Evolutionary conservation across 2,113 vertebrate genomes (phyloP), one percentile per base, ranked within the genome.

Genomic region (Mustelus asterias): DNA sequence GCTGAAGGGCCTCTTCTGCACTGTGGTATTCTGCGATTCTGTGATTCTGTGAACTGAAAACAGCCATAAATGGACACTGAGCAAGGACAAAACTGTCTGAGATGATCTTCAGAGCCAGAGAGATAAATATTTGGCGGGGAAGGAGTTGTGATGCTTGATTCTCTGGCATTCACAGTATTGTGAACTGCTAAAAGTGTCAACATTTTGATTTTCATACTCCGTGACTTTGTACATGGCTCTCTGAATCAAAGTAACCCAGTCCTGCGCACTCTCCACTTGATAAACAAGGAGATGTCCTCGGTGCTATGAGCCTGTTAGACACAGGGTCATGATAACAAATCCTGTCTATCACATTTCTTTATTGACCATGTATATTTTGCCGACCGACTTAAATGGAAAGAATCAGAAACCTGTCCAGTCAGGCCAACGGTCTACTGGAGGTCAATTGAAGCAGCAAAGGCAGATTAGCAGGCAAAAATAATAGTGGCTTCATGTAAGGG

Each of bases 401-500:
- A 20, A 94, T 94, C 90, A 41, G 26, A 41, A 70, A 20, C 44
- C 93, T 29, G 24, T 95, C 20, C 22, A 48, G 41, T 95, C 69
- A 54, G 41, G 10, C 54, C 69, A 41, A 54, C 29, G 33, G 67
- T 54, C 13, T 72, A 10, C 26, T 48, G 13, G 94, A 60, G 65
- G 69, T 69, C 93, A 94, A 70, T 10, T 48, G 67, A 94, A 94
- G 76, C 44, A 44, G 24, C 26, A 76, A 95, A 76, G 41, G 26
- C 26, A 95, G 54, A 11, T 86, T 48, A 86, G 83, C 83, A 86
- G 41, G 83, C 44, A 48, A 86, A 54, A 94, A 95, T 95, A 48
- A 72, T 76, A 29, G 22, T 24, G 37, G 24, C 63, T 41, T 95
- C 72, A 20, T 76, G 67, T 29, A 95, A 72, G 41, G 41, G 94